These are phyloP conservation scores for Lophochroa leadbeateri DNA, from an alignment of 2,113 vertebrate genomes.

Conservation along the genomic window DNA sequence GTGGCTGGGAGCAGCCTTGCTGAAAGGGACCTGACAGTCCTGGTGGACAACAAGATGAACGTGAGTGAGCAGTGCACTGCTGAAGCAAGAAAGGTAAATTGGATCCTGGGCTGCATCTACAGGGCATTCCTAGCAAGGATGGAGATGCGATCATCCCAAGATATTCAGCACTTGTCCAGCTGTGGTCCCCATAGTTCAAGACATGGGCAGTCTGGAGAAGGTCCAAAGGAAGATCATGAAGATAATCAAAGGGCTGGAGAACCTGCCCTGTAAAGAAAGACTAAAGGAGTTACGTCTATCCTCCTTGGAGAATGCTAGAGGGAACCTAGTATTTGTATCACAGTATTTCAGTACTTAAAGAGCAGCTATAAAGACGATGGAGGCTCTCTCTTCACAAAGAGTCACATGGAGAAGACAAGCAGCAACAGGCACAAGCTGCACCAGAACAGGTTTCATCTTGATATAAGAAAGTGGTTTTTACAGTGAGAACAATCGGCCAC, in stretches of 20 bases:
- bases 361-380: background rate
- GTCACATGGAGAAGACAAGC: background rate
- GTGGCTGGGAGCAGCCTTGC: background rate
- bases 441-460: background rate
- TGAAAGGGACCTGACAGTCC: background rate
- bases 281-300: background rate
- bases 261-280: background rate
- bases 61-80: background rate
- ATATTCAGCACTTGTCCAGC: background rate
- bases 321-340: background rate
- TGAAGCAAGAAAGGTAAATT: background rate
- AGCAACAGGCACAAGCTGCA: background rate
- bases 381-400: background rate
- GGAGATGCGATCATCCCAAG: background rate
- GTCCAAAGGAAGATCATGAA: background rate
- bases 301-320: background rate
- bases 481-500: background rate
- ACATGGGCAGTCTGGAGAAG: rapidly evolving
- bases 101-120: background rate
- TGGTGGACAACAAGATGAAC: background rate
- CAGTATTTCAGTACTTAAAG: background rate
- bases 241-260: background rate
- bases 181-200: background rate
- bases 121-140: background rate
- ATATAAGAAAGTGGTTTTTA: background rate